Evolutionary conservation across 1,140 invertebrate genomes (phyloP).

Genomic region (Wiebesia pumilae): DNA sequence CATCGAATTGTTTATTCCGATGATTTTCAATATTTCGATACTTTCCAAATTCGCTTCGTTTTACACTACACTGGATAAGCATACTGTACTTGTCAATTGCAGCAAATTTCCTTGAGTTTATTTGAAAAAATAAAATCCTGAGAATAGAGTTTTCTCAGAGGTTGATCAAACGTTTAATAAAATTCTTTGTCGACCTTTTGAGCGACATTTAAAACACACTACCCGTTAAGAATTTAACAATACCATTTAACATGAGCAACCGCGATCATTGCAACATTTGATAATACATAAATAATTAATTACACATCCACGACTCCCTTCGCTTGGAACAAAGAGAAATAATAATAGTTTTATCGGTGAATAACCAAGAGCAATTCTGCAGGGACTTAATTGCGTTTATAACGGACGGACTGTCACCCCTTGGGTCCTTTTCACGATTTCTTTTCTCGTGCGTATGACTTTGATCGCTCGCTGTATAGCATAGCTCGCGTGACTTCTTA

Average conservation of each 20-base stretch:
- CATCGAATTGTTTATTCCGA: not conserved
- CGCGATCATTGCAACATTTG: not conserved
- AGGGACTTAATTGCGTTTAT: conserved; percentile 6
- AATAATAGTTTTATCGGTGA: not conserved
- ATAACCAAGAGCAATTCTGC: not conserved
- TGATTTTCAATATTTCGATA: not conserved
- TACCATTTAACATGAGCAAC: too few species aligned
- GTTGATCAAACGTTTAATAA: too few species aligned
- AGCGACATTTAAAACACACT: too few species aligned
- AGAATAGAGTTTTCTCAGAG: too few species aligned
- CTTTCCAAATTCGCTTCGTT: not conserved
- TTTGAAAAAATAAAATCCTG: not conserved
- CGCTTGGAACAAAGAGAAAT: not conserved
- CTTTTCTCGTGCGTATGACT: conserved; percentile 33
- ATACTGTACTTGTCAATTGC: not conserved
- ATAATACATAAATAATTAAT: not conserved
- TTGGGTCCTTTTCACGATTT: conserved; percentile 28
- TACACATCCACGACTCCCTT: not conserved
- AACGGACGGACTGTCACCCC: not conserved
- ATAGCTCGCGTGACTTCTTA: conserved; percentile 58
- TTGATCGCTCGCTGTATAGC: not conserved
- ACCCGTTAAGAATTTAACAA: too few species aligned
- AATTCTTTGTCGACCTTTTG: too few species aligned
- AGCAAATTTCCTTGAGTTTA: not conserved
- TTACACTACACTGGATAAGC: not conserved